Base-by-base conservation (phyloP, 2,888 invertebrate genomes). In the Ophion ventricosus region DNA sequence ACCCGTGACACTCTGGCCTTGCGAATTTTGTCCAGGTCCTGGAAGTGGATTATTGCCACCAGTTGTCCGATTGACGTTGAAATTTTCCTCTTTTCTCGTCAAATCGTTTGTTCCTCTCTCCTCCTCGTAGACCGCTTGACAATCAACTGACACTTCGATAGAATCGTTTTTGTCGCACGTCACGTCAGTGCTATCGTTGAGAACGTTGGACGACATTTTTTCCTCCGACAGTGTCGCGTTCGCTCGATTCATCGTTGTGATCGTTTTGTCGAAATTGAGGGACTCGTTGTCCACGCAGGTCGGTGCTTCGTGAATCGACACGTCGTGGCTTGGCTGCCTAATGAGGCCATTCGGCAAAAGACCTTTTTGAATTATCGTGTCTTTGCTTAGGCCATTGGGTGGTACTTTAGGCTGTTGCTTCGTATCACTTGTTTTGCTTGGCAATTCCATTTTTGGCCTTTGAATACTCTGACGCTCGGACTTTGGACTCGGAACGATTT, bases 391-490 rank as follows among this genome's bases (percentile, higher is more conserved):
- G n/a, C 92, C 91, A 69, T 91, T 92, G 2, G 90, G 88, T 0
- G 89, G 89, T 2, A 85, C 84, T 43, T 92, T 91, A 1, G 25
- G 40, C 83, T 87, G n/a, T 61, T 90, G 92, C 14, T 87, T 92
- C 17, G 89, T 10, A 67, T 92, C 92, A 1, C 88, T 63, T 66
- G 90, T 89, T 63, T 92, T 92, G 1, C 87, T 89, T 0, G 92
- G 90, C 54, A 92, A 86, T 66, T 92, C 92, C 89, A 90, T 90
- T 76, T 91, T 92, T 29, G 90, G 88, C 77, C 91, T 87, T 61
- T 88, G 89, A 29, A 89, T 85, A 23, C 88, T 76, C 75, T 88
- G 90, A 20, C 87, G 76, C 8, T 92, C 91, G 76, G 84, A 86
- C 56, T 87, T 91, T 7, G 80, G 35, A 8, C 80, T 84, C 1